Evolutionary conservation across 2,888 invertebrate species (phyloP).

Genomic region (Cephus sareptanus): DNA sequence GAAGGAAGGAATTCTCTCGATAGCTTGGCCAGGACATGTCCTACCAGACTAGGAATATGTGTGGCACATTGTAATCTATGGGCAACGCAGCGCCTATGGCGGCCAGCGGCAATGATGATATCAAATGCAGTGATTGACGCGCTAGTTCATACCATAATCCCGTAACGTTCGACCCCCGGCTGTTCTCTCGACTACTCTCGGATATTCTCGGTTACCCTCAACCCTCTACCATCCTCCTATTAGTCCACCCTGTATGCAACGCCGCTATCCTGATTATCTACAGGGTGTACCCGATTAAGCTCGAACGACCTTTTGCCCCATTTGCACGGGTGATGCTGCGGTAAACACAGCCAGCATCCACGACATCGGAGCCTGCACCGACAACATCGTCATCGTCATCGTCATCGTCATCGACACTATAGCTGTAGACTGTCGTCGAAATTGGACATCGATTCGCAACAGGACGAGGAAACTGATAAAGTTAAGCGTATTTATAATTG

Average conservation of each 20-base stretch:
- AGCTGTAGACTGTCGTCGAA: too few species aligned
- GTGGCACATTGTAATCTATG: conserved; percentile 40
- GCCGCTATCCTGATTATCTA: conserved; percentile 25
- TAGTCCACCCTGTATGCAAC: conserved; percentile 11
- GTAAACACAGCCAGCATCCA: too few species aligned
- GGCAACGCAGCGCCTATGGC: conserved; percentile 22
- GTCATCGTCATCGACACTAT: too few species aligned
- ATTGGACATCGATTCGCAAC: too few species aligned
- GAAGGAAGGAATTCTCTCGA: too few species aligned
- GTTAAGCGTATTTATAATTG: too few species aligned
- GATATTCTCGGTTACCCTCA: background rate
- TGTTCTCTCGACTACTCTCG: too few species aligned
- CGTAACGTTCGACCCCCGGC: conserved; percentile 15
- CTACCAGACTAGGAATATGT: conserved; percentile 19
- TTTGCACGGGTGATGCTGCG: too few species aligned
- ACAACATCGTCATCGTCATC: too few species aligned
- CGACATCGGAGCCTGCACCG: too few species aligned
- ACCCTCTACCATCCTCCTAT: conserved; percentile 8
- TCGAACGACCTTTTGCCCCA: conserved; percentile 14
- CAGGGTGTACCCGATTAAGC: conserved; percentile 33
- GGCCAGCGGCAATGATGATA: conserved; percentile 36
- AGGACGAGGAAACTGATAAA: too few species aligned
- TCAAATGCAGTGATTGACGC: conserved; percentile 50
- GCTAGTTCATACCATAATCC: conserved; percentile 33
- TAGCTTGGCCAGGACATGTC: too few species aligned